Percentiles rank a stretch among this genome's conserved stretches.
Evolutionary conservation across 1,140 invertebrate species (phyloP).

Genomic region (Drosophila neocordata): DNA sequence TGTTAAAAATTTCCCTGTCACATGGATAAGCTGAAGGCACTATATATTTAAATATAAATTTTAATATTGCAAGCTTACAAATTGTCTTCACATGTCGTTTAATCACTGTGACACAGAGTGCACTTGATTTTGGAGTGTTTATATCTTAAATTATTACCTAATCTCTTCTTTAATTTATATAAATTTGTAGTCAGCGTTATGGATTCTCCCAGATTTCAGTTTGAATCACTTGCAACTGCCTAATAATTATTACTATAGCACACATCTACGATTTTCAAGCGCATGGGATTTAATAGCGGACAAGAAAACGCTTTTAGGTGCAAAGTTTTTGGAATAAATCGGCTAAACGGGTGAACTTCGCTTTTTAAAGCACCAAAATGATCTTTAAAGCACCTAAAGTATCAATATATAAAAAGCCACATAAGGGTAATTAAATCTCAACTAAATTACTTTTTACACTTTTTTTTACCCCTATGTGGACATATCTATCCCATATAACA

Average conservation of each 20-base stretch:
- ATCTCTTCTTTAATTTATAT: too few species aligned
- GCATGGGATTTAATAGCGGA: conserved; percentile 35
- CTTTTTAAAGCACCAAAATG: too few species aligned
- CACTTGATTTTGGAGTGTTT: conserved; percentile 37
- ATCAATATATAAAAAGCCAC: too few species aligned
- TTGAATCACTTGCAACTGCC: conserved; percentile 54
- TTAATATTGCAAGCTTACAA: conserved; percentile 62
- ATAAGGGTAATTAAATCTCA: too few species aligned
- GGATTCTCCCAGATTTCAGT: neutral
- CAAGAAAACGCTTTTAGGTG: conserved; percentile 72
- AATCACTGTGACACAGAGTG: conserved; percentile 59
- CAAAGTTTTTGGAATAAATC: conserved; percentile 13
- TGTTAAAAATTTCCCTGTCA: conserved; percentile 27
- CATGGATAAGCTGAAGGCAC: conserved; percentile 51
- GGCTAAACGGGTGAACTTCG: neutral
- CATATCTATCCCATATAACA: too few species aligned
- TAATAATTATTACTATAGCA: conserved; percentile 37
- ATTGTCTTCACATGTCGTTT: conserved; percentile 55
- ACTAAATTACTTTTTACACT: too few species aligned
- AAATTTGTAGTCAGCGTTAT: conserved; percentile 37
- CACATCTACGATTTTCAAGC: conserved; percentile 66
- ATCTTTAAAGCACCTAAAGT: too few species aligned
- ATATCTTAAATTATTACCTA: neutral
- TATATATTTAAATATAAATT: neutral
- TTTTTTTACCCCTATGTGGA: too few species aligned